phyloP scores from a whole-genome alignment of 2,797 vertebrate genomes.

The Phrynocephalus forsythii region DNA sequence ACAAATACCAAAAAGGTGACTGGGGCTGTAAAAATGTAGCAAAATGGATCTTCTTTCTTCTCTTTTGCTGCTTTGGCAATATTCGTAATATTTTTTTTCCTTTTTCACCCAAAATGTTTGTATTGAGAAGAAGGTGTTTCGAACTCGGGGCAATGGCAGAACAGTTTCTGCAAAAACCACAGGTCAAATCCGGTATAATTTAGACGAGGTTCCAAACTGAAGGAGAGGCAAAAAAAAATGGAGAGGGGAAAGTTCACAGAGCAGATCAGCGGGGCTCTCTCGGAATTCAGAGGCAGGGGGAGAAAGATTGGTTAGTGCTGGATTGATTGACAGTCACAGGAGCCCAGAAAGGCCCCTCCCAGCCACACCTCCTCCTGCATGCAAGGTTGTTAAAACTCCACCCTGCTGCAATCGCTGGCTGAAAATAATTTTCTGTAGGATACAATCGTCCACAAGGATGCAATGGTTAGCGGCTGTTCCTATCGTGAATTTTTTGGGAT shows the following conservation, averaged over 20 bases:
- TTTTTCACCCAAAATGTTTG: background rate
- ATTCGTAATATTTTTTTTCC: background rate
- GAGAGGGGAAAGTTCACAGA: too few species aligned
- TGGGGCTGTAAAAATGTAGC: constrained; percentile 70
- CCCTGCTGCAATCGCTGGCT: too few species aligned
- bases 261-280: too few species aligned
- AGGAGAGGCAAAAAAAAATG: background rate
- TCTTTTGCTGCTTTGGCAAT: background rate
- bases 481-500: too few species aligned
- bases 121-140: background rate
- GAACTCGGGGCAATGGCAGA: background rate
- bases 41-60: background rate
- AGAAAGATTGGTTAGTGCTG: too few species aligned
- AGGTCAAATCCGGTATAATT: background rate
- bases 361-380: too few species aligned
- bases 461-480: too few species aligned
- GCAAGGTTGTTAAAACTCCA: too few species aligned
- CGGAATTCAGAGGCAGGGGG: too few species aligned
- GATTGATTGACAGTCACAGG: too few species aligned
- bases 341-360: too few species aligned
- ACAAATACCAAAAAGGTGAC: background rate
- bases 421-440: background rate
- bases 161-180: background rate
- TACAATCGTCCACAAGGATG: too few species aligned
- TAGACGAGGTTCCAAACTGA: background rate